phyloP scores from a whole-genome alignment of 2,113 vertebrate genomes.

The Trichechus manatus region DNA sequence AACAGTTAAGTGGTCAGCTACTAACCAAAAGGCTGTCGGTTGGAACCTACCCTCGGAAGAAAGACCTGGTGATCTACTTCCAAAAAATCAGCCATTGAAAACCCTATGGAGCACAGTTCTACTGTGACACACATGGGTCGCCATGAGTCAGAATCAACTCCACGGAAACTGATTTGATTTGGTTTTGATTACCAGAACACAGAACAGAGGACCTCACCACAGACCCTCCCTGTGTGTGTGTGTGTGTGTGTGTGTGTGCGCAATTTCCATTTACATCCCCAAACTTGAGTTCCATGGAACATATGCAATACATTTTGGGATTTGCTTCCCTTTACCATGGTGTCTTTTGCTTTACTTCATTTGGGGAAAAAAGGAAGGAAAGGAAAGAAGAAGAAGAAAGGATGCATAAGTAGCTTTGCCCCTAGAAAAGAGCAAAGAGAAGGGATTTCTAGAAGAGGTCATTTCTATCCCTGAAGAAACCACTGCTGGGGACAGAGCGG shows the following conservation, averaged over 20 bases:
- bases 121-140: no score
- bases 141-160: no score
- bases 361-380: neutral
- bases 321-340: neutral
- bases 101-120: no score
- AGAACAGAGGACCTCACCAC: neutral
- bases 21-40: no score
- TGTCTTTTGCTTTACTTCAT: neutral
- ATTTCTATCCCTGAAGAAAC: neutral
- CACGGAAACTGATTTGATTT: no score
- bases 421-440: neutral
- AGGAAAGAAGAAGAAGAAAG: neutral
- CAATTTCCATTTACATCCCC: neutral
- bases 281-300: neutral
- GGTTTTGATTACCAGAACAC: neutral
- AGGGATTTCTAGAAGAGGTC: neutral
- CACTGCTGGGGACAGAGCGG: neutral
- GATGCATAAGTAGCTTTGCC: neutral
- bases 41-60: no score
- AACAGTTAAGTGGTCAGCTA: no score
- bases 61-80: neutral
- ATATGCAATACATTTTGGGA: accelerated
- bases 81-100: no score
- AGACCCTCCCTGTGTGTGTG: neutral
- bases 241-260: accelerated